A percentile compares a stretch with the other conserved stretches of the same genome.
phyloP scores from a whole-genome alignment of 2,113 vertebrate genomes.

The Syrmaticus mikado region DNA sequence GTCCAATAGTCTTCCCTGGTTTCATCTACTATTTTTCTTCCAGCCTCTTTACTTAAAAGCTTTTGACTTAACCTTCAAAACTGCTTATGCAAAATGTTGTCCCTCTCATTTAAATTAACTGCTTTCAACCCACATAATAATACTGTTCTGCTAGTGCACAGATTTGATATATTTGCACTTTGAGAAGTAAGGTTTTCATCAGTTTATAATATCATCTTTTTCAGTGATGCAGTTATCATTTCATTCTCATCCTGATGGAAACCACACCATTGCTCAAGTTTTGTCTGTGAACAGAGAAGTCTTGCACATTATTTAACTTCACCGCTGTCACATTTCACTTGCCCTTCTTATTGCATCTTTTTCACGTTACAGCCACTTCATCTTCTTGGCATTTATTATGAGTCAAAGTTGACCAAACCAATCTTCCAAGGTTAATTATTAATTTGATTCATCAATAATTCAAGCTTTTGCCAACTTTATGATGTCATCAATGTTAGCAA shows the following conservation, averaged over 20 bases:
- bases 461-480: not conserved
- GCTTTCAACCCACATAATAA: not conserved
- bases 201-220: not conserved
- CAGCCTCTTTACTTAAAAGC: not conserved
- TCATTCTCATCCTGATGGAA: not conserved
- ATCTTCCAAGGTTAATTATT: slow-evolving; percentile 62
- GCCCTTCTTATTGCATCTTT: not conserved
- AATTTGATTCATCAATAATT: slow-evolving; percentile 67
- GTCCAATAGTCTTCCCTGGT: not conserved
- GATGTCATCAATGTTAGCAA: slow-evolving; percentile 60
- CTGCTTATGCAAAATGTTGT: not conserved
- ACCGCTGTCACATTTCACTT: not conserved
- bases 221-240: not conserved
- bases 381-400: slow-evolving; percentile 55
- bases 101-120: not conserved
- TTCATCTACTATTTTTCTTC: not conserved
- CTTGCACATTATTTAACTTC: not conserved
- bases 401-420: slow-evolving; percentile 65
- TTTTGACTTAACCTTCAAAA: not conserved
- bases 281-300: not conserved
- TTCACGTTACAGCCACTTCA: not conserved
- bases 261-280: not conserved
- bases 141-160: not conserved
- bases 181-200: not conserved
- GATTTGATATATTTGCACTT: not conserved